Evolutionary conservation across 2,888 invertebrate species (phyloP).

Genomic region (Macrosoma leucophasiata): DNA sequence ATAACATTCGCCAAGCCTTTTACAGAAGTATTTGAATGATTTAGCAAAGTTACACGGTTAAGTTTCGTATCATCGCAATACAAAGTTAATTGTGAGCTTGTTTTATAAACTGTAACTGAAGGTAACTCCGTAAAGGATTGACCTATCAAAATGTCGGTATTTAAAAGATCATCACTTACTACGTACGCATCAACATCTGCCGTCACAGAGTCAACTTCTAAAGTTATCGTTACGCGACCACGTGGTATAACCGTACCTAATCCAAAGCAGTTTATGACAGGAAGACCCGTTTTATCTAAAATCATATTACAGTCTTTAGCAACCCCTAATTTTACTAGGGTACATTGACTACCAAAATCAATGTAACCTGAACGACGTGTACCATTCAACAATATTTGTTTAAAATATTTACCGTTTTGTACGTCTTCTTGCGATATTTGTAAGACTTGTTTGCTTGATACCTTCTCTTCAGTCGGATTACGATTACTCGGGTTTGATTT

Average conservation of each 20-base stretch:
- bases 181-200: slow-evolving; percentile 9
- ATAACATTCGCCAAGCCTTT: neutral
- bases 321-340: slow-evolving; percentile 6
- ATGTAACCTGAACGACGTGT: slow-evolving; percentile 7
- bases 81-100: slow-evolving; percentile 1
- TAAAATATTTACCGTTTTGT: slow-evolving; percentile 13
- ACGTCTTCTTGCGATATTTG: neutral
- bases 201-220: slow-evolving; percentile 11
- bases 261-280: slow-evolving; percentile 15
- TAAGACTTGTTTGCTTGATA: neutral
- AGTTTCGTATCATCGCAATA: slow-evolving; percentile 6
- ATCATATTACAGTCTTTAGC: slow-evolving; percentile 2
- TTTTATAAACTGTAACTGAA: slow-evolving; percentile 8
- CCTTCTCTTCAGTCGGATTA: neutral
- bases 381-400: slow-evolving; percentile 9
- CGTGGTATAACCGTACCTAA: slow-evolving; percentile 7
- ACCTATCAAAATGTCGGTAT: slow-evolving; percentile 14
- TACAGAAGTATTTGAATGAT: neutral
- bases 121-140: slow-evolving; percentile 17
- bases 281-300: slow-evolving; percentile 3
- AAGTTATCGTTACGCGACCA: slow-evolving; percentile 5
- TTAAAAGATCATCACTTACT: slow-evolving; percentile 9
- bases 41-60: neutral
- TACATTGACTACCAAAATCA: slow-evolving; percentile 22
- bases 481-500: neutral